Evolutionary conservation across 2,888 invertebrate species (phyloP).

Genomic region (Aphidoletes aphidimyza): DNA sequence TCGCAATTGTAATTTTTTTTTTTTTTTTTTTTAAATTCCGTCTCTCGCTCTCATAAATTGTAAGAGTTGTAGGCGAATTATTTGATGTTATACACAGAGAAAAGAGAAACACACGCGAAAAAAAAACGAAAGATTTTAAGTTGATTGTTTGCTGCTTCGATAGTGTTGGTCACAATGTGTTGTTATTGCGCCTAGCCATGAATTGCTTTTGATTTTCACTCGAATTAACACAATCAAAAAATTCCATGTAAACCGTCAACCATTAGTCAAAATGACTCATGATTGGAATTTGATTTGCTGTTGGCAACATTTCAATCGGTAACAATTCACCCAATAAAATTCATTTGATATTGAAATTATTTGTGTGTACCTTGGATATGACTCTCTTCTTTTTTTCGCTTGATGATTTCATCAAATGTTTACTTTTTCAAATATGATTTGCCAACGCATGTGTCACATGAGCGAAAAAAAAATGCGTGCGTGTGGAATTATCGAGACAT

Average conservation of each 20-base stretch:
- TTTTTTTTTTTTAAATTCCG: not conserved
- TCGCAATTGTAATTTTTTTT: not conserved
- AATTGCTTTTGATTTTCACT: not conserved
- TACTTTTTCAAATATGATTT: too few species aligned
- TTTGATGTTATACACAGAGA: too few species aligned
- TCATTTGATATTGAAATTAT: too few species aligned
- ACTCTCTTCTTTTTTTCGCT: too few species aligned
- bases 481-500: too few species aligned
- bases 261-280: not conserved
- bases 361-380: too few species aligned
- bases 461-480: too few species aligned
- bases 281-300: too few species aligned
- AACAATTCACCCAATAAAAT: too few species aligned
- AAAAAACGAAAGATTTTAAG: not conserved
- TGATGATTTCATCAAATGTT: too few species aligned
- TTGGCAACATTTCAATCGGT: too few species aligned
- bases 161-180: not conserved
- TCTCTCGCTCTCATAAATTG: not conserved
- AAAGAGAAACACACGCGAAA: not conserved
- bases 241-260: not conserved
- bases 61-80: slow-evolving; percentile 14
- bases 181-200: slow-evolving; percentile 15
- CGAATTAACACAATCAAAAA: not conserved
- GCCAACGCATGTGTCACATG: too few species aligned
- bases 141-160: not conserved